Percentiles rank a stretch among this genome's conserved stretches.
Evolutionary conservation across 2,797 vertebrate genomes (phyloP).

Genomic region (Gambusia yucatana): DNA sequence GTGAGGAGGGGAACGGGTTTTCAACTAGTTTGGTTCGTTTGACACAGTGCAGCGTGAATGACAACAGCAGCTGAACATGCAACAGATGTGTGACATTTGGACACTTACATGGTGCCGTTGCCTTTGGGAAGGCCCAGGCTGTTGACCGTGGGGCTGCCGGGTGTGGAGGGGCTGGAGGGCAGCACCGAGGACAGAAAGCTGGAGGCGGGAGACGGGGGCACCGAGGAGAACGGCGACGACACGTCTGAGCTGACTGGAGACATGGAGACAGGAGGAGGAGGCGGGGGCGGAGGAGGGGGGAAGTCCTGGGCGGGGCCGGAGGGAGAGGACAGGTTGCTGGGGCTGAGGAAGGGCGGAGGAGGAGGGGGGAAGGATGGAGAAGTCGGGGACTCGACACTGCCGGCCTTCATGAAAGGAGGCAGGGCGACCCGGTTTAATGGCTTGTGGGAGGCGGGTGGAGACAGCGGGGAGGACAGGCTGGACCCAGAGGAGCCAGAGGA

Average conservation of each 20-base stretch:
- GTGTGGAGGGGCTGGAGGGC: constrained; percentile 86
- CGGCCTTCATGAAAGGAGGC: constrained; percentile 81
- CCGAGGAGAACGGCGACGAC: constrained; percentile 81
- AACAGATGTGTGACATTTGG: not conserved
- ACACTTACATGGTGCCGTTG: constrained; percentile 92
- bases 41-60: no score
- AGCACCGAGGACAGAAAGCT: constrained; percentile 93
- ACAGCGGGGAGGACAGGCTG: constrained; percentile 90
- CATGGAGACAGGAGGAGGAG: constrained; percentile 70
- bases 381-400: constrained; percentile 86
- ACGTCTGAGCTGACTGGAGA: constrained; percentile 82
- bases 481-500: constrained; percentile 91
- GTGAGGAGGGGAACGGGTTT: no score
- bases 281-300: constrained; percentile 80
- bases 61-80: no score
- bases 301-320: constrained; percentile 75
- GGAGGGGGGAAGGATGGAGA: constrained; percentile 94
- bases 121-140: constrained; percentile 94
- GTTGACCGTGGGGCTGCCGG: constrained; percentile 83
- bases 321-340: constrained; percentile 85
- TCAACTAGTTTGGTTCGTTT: no score
- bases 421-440: constrained; percentile 82
- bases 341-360: constrained; percentile 85
- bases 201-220: constrained; percentile 87
- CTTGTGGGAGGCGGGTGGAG: constrained; percentile 86